Percentiles rank a stretch among this genome's conserved stretches.
These are phyloP conservation scores for Lasioglossum vierecki DNA, from an alignment of 2,888 invertebrate species.

Conservation along the genomic window DNA sequence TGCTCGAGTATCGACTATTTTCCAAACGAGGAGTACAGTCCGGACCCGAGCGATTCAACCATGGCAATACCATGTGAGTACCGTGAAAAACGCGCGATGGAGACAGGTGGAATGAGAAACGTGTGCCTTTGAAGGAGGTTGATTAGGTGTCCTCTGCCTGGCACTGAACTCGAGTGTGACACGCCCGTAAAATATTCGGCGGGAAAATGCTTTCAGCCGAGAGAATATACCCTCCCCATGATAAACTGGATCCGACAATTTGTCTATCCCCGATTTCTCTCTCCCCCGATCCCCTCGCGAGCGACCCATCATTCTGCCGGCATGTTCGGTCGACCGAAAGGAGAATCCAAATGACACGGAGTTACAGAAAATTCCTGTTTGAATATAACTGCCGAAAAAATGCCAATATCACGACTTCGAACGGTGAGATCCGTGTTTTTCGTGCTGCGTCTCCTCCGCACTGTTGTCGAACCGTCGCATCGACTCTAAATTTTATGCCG, in stretches of 20 bases:
- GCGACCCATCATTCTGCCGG: neutral
- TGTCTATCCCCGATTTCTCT: constrained; percentile 28
- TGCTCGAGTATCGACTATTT: constrained; percentile 95
- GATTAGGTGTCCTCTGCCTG: constrained; percentile 64
- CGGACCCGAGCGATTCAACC: constrained; percentile 95
- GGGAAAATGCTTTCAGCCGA: constrained; percentile 49
- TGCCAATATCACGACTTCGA: neutral
- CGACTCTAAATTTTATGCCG: neutral
- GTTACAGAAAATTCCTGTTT: constrained; percentile 1
- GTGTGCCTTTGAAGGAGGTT: constrained; percentile 61
- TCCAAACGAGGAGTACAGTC: constrained; percentile 93
- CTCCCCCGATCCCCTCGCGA: neutral
- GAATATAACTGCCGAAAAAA: constrained; percentile 3
- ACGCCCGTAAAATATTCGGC: constrained; percentile 57
- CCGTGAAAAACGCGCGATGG: constrained; percentile 33
- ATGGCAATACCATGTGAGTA: constrained; percentile 96
- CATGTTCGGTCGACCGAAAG: neutral
- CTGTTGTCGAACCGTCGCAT: neutral
- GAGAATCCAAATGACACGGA: neutral
- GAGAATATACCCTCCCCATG: constrained; percentile 27
- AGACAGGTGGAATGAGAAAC: constrained; percentile 48
- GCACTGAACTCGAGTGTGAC: constrained; percentile 44
- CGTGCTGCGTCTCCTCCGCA: neutral
- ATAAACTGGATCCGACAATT: constrained; percentile 55
- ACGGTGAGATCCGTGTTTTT: neutral